Conservation (phyloP, 53 echinoderm and acorn worm genomes). For the Temnopleurus reevesii region DNA sequence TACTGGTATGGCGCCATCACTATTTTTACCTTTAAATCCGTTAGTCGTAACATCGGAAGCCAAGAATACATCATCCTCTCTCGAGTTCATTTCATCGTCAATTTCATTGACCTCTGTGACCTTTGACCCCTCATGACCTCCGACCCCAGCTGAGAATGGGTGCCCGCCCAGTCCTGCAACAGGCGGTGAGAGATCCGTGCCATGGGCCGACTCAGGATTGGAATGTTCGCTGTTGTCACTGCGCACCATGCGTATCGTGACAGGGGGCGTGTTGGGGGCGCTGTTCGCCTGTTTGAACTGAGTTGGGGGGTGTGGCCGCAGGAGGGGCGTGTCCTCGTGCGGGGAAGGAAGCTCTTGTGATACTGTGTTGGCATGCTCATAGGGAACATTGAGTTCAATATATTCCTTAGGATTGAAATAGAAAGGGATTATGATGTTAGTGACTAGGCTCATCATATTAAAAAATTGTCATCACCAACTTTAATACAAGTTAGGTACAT, state of each 20-base stretch:
- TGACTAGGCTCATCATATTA: no score
- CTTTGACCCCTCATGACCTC: background rate
- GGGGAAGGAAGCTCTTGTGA: constrained; percentile 13
- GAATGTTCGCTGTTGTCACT: background rate
- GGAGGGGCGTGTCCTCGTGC: constrained; percentile 45
- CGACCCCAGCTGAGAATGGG: background rate
- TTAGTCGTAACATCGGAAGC: background rate
- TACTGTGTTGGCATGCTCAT: constrained; percentile 44
- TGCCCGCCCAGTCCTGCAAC: background rate
- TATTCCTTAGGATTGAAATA: constrained; percentile 85
- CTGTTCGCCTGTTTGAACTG: background rate
- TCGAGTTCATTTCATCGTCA: background rate
- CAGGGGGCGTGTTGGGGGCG: background rate
- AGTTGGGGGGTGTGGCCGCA: background rate
- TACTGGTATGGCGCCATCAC: background rate
- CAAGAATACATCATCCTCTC: background rate
- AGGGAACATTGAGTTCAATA: constrained; percentile 78
- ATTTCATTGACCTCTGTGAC: constrained; percentile 15
- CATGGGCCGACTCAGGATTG: background rate
- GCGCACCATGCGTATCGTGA: background rate
- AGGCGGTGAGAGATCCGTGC: background rate
- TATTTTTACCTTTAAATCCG: constrained; percentile 10
- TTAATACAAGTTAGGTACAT: no score
- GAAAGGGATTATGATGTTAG: no score
- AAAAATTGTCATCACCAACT: no score